phyloP scores from a whole-genome alignment of 2,113 vertebrate genomes.

The Halcyon senegalensis region DNA sequence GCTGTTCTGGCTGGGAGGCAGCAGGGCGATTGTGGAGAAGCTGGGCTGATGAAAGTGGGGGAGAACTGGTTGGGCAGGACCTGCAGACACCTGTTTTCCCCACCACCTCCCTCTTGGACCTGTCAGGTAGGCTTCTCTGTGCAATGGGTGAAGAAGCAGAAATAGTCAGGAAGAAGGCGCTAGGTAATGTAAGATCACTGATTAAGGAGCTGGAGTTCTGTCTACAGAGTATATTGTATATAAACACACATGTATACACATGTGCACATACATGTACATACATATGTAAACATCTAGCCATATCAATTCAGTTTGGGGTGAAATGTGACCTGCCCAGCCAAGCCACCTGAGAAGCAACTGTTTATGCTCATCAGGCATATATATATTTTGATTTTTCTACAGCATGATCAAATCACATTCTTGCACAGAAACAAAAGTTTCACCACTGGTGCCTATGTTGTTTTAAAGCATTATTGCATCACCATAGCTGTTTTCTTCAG shows the following conservation, averaged over 20 bases:
- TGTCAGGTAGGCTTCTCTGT: not conserved
- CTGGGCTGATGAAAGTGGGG: accelerated
- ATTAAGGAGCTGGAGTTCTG: not conserved
- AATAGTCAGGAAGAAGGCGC: not conserved
- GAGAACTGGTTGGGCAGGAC: not conserved
- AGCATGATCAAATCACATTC: not conserved
- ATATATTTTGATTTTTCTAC: not conserved
- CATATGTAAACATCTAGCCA: accelerated
- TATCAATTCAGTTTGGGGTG: accelerated
- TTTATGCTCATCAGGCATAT: not conserved
- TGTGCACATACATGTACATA: too few relatives aligned
- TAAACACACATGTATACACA: not conserved
- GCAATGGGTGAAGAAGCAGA: not conserved
- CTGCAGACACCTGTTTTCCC: not conserved
- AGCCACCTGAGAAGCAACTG: not conserved
- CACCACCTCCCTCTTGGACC: not conserved
- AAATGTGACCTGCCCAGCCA: not conserved
- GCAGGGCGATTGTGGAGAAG: accelerated
- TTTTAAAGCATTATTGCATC: not conserved
- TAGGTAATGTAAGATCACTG: not conserved
- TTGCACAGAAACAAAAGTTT: not conserved
- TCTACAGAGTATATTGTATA: not conserved
- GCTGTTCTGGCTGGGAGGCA: not conserved
- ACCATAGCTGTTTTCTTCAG: not conserved
- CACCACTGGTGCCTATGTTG: not conserved